Evolutionary conservation across 2,888 invertebrate species (phyloP).

Genomic region (Cheilosia pagana): DNA sequence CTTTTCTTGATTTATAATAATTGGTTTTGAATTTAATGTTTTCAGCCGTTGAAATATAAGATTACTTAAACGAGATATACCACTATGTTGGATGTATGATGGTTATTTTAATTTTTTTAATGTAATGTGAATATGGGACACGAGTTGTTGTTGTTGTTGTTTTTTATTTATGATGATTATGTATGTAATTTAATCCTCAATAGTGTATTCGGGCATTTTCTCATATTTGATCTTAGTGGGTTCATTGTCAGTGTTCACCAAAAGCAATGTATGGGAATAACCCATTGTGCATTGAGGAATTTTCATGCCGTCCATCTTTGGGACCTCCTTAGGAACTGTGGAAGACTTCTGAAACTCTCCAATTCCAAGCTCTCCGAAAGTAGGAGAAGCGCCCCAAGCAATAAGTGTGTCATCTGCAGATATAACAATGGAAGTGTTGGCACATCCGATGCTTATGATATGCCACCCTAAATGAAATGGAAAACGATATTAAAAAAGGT

Average conservation of each 20-base stretch:
- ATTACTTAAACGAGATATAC: constrained; percentile 28
- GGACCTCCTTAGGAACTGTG: constrained; percentile 93
- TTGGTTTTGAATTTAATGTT: constrained; percentile 32
- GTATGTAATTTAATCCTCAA: constrained; percentile 80
- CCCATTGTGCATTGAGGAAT: constrained; percentile 93
- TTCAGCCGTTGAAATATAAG: constrained; percentile 26
- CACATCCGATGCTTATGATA: constrained; percentile 92
- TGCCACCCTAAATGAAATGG: constrained; percentile 89
- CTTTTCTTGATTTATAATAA: constrained; percentile 6
- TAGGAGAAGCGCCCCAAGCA: constrained; percentile 97
- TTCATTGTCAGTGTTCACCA: constrained; percentile 85
- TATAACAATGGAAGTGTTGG: constrained; percentile 92
- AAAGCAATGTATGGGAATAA: constrained; percentile 91
- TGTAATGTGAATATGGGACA: constrained; percentile 38
- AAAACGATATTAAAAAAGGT: not conserved
- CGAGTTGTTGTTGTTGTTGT: constrained; percentile 1
- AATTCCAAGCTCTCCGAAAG: constrained; percentile 96
- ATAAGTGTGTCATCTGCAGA: constrained; percentile 96
- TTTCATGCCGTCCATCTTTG: constrained; percentile 89
- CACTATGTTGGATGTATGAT: constrained; percentile 23
- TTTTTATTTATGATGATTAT: constrained; percentile 17
- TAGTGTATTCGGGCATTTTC: constrained; percentile 84
- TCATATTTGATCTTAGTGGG: constrained; percentile 85
- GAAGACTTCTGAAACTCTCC: constrained; percentile 95
- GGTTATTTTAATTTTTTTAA: constrained; percentile 15